Evolutionary conservation across 2,888 invertebrate species (phyloP).

Genomic region (Scaptomyza polygonia): DNA sequence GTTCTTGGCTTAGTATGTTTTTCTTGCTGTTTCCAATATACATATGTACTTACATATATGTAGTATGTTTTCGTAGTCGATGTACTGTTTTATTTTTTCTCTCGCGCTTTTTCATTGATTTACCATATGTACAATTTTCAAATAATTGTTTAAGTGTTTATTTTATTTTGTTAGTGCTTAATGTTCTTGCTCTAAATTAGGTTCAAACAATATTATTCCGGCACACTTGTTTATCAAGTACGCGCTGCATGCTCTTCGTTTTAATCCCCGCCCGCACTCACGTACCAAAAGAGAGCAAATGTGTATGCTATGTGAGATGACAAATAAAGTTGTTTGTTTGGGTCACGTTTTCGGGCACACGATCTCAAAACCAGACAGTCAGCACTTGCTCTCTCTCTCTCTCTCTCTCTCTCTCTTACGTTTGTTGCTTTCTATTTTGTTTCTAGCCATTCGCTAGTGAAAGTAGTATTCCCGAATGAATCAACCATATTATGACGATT

Average conservation of each 20-base stretch:
- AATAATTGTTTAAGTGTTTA: not conserved
- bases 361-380: constrained; percentile 30
- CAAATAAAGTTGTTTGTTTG: constrained; percentile 68
- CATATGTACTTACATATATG: no score
- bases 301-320: constrained; percentile 37
- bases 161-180: constrained; percentile 4
- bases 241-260: not conserved
- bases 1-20: constrained; percentile 34
- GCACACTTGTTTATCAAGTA: constrained; percentile 58
- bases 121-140: constrained; percentile 41
- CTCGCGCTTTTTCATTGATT: constrained; percentile 33
- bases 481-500: constrained; percentile 37
- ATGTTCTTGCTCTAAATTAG: constrained; percentile 52
- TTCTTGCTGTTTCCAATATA: constrained; percentile 8
- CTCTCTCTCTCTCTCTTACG: constrained; percentile 32
- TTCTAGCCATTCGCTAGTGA: constrained; percentile 72
- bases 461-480: constrained; percentile 45
- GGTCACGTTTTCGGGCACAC: constrained; percentile 73
- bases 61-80: constrained; percentile 18
- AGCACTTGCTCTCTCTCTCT: constrained; percentile 28
- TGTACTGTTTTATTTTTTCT: constrained; percentile 15
- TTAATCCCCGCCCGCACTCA: constrained; percentile 18
- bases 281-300: constrained; percentile 21
- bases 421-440: constrained; percentile 74
- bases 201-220: constrained; percentile 57